Base-by-base conservation (phyloP, 2,888 invertebrate species). In the Punctoribates punctum region DNA sequence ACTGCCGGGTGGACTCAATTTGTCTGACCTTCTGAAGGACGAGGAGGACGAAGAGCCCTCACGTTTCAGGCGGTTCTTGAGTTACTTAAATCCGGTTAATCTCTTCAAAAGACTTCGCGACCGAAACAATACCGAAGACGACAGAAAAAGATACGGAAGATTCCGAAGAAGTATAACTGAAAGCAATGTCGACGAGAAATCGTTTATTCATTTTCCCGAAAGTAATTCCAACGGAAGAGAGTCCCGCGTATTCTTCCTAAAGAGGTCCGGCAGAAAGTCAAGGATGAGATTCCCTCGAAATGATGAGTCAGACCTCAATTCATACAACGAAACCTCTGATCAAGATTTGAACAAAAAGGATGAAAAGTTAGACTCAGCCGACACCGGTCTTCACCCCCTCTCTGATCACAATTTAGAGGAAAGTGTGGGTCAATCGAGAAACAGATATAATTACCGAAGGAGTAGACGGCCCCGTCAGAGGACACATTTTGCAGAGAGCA, bases 81-180 rank as follows among this genome's bases (percentile, higher is more conserved):
- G 77, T 60, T 74, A 77, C n/a, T 73, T 78, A 15, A 78, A 78
- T 73, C 78, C 78, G 70, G 62, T 77, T 15, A 78, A 78, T 74
- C 34, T 78, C 11, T 75, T 78, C 75, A 29, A 62, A 34, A 72
- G 78, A 34, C 65, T 78, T 20, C 62, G 77, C 46, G 70, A 46
- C 11, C 57, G 78, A 75, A 77, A 77, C 29, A 29, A 75, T 17
- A 62, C 77, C 27, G 46, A 72, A 67, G 38, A 54, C 27, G 76
- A 76, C 29, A n/a, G 76, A 23, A 76, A 76, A 73, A 27, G 76
- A 27, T 42, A 54, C 13, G 76, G 76, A 2, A 73, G 60, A 62
- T 60, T n/a, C 20, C 27, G 73, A 20, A 3, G 73, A 34, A 20
- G 25, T 15, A 38, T 60, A 57, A 51, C 17, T 15, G 73, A 73